Evolutionary conservation across 2,113 vertebrate species (phyloP).

Genomic region (Chaetodon trifascialis): DNA sequence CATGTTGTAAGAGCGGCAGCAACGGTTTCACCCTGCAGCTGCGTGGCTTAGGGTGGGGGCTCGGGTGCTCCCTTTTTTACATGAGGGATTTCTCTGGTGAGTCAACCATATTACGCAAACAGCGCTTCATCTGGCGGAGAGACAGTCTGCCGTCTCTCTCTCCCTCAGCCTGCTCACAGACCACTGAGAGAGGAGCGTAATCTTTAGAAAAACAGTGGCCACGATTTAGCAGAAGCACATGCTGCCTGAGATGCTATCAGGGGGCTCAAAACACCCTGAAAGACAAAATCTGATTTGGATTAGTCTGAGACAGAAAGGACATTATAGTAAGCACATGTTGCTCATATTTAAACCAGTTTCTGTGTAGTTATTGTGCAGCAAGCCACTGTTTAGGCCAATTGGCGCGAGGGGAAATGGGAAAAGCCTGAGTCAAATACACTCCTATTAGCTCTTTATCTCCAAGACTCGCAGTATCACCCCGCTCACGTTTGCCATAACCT

Average conservation of each 20-base stretch:
- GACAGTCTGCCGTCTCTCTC: not conserved
- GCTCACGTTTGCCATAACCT: slow-evolving; percentile 44
- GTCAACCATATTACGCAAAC: slow-evolving; percentile 59
- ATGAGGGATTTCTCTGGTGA: slow-evolving; percentile 56
- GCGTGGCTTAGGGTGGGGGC: slow-evolving; percentile 35
- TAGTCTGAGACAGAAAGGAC: not conserved
- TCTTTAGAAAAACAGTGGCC: not conserved
- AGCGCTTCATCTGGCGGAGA: slow-evolving; percentile 20
- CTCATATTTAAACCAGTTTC: not conserved
- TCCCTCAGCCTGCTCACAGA: not conserved
- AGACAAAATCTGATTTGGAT: not conserved
- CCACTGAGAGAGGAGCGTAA: not conserved
- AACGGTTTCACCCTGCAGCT: slow-evolving; percentile 73
- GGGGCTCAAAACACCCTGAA: not conserved
- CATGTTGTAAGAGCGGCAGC: slow-evolving; percentile 29
- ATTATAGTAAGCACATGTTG: not conserved
- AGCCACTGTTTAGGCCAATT: not conserved
- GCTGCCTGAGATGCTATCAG: too few species aligned
- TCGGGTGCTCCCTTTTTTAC: slow-evolving; percentile 36
- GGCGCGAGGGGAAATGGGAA: slow-evolving; percentile 4
- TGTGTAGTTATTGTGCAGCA: not conserved
- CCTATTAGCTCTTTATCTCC: slow-evolving; percentile 48
- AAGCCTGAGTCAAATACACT: slow-evolving; percentile 20
- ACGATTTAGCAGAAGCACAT: not conserved
- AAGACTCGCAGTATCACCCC: slow-evolving; percentile 17